Percentiles rank a stretch among this genome's conserved stretches.
Evolutionary conservation across 2,113 vertebrate species (phyloP).

Genomic region (Malurus elegans): DNA sequence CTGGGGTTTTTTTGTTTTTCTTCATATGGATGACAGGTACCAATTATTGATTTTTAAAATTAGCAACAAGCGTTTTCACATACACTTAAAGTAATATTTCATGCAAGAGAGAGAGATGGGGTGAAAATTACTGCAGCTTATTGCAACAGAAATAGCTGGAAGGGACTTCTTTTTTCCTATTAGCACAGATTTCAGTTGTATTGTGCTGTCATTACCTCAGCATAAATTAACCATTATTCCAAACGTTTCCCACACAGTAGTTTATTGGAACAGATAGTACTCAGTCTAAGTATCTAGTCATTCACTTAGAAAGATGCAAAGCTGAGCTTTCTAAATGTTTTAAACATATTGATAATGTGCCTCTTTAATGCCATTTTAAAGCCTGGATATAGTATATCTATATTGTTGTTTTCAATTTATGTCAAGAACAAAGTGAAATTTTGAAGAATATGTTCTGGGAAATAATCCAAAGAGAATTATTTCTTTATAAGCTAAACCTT

Average conservation of each 20-base stretch:
- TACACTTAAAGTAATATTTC: slow-evolving; percentile 50
- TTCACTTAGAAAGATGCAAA: slow-evolving; percentile 47
- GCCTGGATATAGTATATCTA: slow-evolving; percentile 40
- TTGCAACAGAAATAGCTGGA: slow-evolving; percentile 64
- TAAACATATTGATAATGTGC: slow-evolving; percentile 71
- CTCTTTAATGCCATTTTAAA: slow-evolving; percentile 60
- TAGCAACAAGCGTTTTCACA: slow-evolving; percentile 52
- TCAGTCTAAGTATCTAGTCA: slow-evolving; percentile 51
- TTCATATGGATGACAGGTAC: slow-evolving; percentile 45
- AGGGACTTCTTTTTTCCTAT: slow-evolving; percentile 59
- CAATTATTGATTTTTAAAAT: slow-evolving; percentile 72
- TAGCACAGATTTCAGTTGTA: slow-evolving; percentile 65
- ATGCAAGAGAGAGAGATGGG: slow-evolving; percentile 17
- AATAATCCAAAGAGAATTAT: slow-evolving; percentile 44
- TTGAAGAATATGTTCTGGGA: slow-evolving; percentile 44
- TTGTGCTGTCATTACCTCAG: slow-evolving; percentile 62
- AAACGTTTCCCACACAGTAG: slow-evolving; percentile 31
- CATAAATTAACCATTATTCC: slow-evolving; percentile 74
- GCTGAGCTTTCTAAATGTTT: slow-evolving; percentile 61
- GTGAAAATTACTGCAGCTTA: slow-evolving; percentile 54
- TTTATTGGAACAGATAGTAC: slow-evolving; percentile 59
- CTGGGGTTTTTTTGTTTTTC: slow-evolving; percentile 30
- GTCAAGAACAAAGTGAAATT: slow-evolving; percentile 47
- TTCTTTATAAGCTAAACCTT: slow-evolving; percentile 36
- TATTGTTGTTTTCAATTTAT: slow-evolving; percentile 65